Percentiles rank a stretch among this genome's conserved stretches.
Conservation (phyloP, 2,113 vertebrate genomes). For the Daubentonia madagascariensis region DNA sequence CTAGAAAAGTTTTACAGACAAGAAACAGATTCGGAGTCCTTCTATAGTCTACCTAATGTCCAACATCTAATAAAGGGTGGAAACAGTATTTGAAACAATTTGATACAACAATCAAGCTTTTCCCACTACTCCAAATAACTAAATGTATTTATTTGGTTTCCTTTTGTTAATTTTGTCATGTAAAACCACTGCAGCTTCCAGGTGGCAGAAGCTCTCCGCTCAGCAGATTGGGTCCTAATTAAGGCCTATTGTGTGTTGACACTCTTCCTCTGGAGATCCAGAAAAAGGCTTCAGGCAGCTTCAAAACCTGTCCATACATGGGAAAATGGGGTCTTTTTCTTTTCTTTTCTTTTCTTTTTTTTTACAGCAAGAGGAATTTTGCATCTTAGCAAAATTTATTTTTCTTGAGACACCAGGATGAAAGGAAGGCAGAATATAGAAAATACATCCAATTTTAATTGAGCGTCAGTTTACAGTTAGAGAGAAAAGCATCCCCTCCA, state of each 20-base stretch:
- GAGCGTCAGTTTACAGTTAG: neutral
- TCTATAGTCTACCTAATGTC: neutral
- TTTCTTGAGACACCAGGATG: neutral
- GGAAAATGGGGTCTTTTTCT: neutral
- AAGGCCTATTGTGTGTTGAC: neutral
- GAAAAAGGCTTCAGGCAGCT: neutral
- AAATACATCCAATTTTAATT: neutral
- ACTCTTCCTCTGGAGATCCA: neutral
- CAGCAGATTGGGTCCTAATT: neutral
- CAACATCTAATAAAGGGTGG: neutral
- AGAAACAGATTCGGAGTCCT: neutral
- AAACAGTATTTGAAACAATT: neutral
- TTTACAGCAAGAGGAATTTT: neutral
- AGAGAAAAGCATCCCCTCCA: neutral
- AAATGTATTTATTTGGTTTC: neutral
- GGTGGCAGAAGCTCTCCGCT: neutral
- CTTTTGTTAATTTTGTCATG: constrained; percentile 36
- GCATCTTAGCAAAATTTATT: neutral
- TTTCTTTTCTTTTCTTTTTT: neutral
- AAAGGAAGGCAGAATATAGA: neutral
- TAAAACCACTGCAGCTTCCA: constrained; percentile 22
- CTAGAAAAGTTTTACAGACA: neutral
- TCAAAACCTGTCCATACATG: neutral
- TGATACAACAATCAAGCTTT: neutral
- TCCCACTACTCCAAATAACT: neutral